phyloP scores from a whole-genome alignment of 1,140 invertebrate species.

The Trichonephila clavata region DNA sequence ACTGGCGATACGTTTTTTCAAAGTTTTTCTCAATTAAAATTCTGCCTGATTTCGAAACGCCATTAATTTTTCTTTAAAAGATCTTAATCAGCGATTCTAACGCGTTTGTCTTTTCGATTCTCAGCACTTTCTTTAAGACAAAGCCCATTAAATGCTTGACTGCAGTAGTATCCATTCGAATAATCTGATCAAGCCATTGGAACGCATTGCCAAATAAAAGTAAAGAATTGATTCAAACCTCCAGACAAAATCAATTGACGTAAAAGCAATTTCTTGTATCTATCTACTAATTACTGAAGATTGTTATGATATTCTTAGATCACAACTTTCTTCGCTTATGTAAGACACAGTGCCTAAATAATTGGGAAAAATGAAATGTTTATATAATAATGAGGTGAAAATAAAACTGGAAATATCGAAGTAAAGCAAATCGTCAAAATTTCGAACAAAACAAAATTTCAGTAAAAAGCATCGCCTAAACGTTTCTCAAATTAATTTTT shows the following conservation, averaged over 20 bases:
- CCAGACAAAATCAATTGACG: slow-evolving; percentile 12
- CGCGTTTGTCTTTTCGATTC: neutral
- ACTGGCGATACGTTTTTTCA: neutral
- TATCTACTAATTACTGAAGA: neutral
- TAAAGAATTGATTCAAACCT: neutral
- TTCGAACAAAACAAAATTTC: no score
- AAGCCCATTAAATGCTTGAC: neutral
- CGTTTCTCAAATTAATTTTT: no score
- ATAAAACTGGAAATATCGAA: no score
- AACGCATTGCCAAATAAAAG: neutral
- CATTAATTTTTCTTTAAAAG: slow-evolving; percentile 3
- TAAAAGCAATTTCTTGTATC: slow-evolving; percentile 35
- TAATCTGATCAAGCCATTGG: neutral
- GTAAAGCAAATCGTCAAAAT: no score
- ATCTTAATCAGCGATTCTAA: slow-evolving; percentile 3
- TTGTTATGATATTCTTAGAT: neutral
- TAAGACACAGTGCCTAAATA: neutral
- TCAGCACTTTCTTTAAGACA: neutral
- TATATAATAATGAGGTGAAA: no score
- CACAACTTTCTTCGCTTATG: neutral
- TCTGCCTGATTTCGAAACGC: slow-evolving; percentile 6
- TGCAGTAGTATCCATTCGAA: neutral
- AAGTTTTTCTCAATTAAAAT: slow-evolving; percentile 41
- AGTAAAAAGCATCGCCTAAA: no score
- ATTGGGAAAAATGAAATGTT: no score